These are phyloP conservation scores for Struthio camelus DNA, from an alignment of 2,113 vertebrate genomes.

Conservation along the genomic window DNA sequence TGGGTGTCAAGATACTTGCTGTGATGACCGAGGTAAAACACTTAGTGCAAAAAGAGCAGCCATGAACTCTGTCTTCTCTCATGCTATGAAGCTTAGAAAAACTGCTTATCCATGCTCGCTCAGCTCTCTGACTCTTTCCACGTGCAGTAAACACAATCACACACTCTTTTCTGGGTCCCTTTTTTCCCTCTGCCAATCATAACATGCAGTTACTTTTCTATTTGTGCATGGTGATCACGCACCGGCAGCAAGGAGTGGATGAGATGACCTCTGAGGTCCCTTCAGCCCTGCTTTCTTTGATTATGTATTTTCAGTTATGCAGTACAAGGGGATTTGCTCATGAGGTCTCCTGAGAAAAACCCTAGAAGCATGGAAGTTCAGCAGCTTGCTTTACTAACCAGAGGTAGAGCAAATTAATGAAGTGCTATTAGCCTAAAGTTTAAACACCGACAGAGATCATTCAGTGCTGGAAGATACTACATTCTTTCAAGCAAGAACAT, in stretches of 20 bases:
- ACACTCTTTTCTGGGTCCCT: neutral
- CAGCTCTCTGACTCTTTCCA: neutral
- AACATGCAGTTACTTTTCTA: neutral
- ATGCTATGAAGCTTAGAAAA: neutral
- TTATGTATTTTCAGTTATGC: neutral
- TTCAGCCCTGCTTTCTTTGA: neutral
- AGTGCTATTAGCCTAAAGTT: neutral
- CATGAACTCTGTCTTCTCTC: neutral
- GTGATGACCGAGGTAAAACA: neutral
- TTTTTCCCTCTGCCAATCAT: neutral
- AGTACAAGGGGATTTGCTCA: neutral
- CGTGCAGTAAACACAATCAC: neutral
- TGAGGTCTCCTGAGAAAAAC: neutral
- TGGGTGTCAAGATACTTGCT: neutral
- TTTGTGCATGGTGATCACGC: neutral
- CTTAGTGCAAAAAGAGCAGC: neutral
- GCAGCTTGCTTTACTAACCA: neutral
- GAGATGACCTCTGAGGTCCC: neutral
- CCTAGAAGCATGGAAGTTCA: neutral
- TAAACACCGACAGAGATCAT: neutral
- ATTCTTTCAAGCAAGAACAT: neutral
- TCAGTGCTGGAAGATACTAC: neutral
- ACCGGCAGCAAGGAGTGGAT: neutral
- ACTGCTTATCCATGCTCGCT: neutral
- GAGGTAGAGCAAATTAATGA: neutral